Evolutionary conservation across 2,888 invertebrate genomes (phyloP).

Genomic region (Tromatobia lineatoria): DNA sequence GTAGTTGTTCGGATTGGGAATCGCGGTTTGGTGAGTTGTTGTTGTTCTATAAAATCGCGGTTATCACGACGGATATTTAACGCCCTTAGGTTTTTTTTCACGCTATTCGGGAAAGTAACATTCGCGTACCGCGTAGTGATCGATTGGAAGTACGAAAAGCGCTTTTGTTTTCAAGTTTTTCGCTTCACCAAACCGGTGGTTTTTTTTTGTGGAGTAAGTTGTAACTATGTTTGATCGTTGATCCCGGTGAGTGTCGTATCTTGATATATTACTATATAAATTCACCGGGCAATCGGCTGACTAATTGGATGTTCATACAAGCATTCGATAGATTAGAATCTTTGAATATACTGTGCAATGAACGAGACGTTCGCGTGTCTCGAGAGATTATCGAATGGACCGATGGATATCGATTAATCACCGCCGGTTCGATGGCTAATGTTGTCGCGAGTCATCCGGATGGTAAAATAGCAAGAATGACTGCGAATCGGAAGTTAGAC

Average conservation of each 20-base stretch:
- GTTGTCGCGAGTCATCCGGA: neutral
- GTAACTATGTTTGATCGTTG: neutral
- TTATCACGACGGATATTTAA: neutral
- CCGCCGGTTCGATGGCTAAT: neutral
- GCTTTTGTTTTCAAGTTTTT: neutral
- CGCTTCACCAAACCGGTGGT: neutral
- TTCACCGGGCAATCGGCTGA: constrained; percentile 20
- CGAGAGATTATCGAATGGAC: constrained; percentile 11
- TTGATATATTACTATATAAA: constrained; percentile 42
- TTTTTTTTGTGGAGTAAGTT: constrained; percentile 10
- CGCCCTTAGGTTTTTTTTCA: neutral
- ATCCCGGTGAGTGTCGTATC: constrained; percentile 51
- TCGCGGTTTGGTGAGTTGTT: constrained; percentile 78
- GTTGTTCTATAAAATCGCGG: constrained; percentile 5
- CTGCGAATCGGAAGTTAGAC: constrained; percentile 45
- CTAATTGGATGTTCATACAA: constrained; percentile 45
- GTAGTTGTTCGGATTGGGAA: constrained; percentile 72
- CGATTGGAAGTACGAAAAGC: neutral
- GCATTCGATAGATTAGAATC: constrained; percentile 50
- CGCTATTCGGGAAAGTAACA: neutral
- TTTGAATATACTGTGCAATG: neutral
- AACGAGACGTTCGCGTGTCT: constrained; percentile 22
- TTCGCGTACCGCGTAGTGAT: constrained; percentile 18
- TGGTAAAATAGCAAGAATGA: constrained; percentile 34
- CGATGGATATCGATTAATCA: constrained; percentile 41